A percentile compares a stretch with the other conserved stretches of the same genome.
Conservation (phyloP, 2,888 invertebrate species). For the Zygogramma bicolorata region DNA sequence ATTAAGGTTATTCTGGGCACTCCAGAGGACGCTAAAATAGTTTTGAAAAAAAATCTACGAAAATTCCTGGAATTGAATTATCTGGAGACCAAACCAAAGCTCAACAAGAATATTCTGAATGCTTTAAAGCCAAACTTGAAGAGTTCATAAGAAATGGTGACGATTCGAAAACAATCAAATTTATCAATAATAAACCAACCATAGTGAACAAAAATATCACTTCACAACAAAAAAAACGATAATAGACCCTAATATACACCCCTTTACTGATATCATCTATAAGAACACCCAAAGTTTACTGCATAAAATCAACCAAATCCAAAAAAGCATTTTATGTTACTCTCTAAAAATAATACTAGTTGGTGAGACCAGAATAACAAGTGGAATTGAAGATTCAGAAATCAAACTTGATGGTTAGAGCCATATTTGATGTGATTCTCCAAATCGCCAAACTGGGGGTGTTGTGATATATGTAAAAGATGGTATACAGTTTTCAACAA, state of each 20-base stretch:
- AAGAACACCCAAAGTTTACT: slow-evolving; percentile 18
- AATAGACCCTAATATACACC: slow-evolving; percentile 11
- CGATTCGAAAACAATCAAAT: background rate
- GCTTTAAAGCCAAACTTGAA: background rate
- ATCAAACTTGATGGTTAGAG: slow-evolving; percentile 16
- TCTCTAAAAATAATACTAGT: slow-evolving; percentile 17
- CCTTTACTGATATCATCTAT: slow-evolving; percentile 7
- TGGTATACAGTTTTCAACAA: too few relatives aligned
- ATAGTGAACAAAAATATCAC: slow-evolving; percentile 7
- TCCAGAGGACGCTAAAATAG: too few relatives aligned
- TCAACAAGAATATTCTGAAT: too few relatives aligned
- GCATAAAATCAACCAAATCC: slow-evolving; percentile 16
- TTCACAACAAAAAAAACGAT: slow-evolving; percentile 12
- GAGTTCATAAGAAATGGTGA: background rate
- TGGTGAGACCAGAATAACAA: slow-evolving; percentile 24
- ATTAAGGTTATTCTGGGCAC: too few relatives aligned
- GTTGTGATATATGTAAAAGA: too few relatives aligned
- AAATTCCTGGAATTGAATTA: too few relatives aligned
- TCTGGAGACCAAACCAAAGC: too few relatives aligned
- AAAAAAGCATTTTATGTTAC: slow-evolving; percentile 19
- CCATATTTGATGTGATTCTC: slow-evolving; percentile 7
- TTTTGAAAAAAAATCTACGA: too few relatives aligned
- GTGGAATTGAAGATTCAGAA: slow-evolving; percentile 18
- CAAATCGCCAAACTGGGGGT: too few relatives aligned
- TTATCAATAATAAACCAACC: slow-evolving; percentile 10